Percentiles rank a stretch among this genome's conserved stretches.
Conservation (phyloP, 2,888 invertebrate genomes). For the Ligdia adustata region DNA sequence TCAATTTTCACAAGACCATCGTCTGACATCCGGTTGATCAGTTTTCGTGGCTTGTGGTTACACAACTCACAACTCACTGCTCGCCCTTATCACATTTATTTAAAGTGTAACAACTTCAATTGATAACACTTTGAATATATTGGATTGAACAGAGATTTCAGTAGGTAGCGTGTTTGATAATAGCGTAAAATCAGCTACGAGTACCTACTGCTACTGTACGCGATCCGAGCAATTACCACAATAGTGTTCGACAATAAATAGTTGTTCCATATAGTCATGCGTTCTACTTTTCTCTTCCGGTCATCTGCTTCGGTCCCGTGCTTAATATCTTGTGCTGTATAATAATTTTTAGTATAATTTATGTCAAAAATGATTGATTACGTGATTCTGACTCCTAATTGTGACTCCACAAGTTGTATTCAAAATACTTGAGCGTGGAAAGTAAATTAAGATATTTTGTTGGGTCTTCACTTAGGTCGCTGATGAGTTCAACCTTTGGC, state of each 20-base stretch:
- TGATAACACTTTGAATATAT: slow-evolving; percentile 55
- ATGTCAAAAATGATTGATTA: too few relatives aligned
- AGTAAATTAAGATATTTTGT: slow-evolving; percentile 9
- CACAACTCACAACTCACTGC: slow-evolving; percentile 51
- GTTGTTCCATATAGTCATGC: too few relatives aligned
- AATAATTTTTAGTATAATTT: too few relatives aligned
- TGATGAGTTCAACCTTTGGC: slow-evolving; percentile 26
- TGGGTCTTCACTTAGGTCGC: slow-evolving; percentile 16
- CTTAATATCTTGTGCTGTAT: too few relatives aligned
- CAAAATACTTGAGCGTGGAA: too few relatives aligned
- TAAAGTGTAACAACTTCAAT: slow-evolving; percentile 53
- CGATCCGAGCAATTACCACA: too few relatives aligned
- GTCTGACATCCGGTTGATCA: slow-evolving; percentile 54
- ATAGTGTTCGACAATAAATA: too few relatives aligned
- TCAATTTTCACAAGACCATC: slow-evolving; percentile 39
- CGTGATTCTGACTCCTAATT: too few relatives aligned
- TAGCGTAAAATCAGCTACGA: too few relatives aligned
- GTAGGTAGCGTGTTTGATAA: slow-evolving; percentile 47
- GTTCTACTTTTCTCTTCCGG: too few relatives aligned
- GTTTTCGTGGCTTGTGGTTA: slow-evolving; percentile 44
- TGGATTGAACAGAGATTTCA: slow-evolving; percentile 53
- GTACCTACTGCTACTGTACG: slow-evolving; percentile 17
- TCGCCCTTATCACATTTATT: slow-evolving; percentile 59
- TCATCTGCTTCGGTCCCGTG: too few relatives aligned
- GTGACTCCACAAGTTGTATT: too few relatives aligned